These are phyloP conservation scores for Drosophila nasuta DNA, from an alignment of 1,140 invertebrate species.

Conservation along the genomic window DNA sequence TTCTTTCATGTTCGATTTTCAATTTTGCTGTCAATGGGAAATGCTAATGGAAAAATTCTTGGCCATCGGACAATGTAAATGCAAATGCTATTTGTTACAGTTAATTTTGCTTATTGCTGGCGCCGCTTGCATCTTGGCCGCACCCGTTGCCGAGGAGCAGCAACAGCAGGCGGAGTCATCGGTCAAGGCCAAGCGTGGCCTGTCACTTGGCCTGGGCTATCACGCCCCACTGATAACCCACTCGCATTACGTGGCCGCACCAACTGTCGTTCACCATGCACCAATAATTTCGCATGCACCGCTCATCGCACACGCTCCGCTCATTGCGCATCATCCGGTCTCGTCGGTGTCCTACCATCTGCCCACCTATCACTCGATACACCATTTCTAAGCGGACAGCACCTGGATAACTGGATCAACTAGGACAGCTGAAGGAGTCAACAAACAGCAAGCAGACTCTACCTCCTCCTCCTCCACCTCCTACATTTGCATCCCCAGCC, in stretches of 20 bases:
- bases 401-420: constrained; percentile 12
- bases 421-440: constrained; percentile 23
- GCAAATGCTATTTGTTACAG: constrained; percentile 31
- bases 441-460: not conserved
- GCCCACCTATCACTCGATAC: constrained; percentile 73
- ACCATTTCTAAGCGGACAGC: constrained; percentile 57
- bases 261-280: constrained; percentile 70
- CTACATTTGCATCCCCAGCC: not conserved
- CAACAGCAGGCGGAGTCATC: constrained; percentile 56
- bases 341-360: constrained; percentile 70
- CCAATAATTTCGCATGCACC: constrained; percentile 75
- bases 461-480: not conserved
- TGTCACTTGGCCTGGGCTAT: constrained; percentile 71
- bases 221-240: constrained; percentile 76
- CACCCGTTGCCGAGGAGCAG: constrained; percentile 66
- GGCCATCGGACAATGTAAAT: not conserved
- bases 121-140: constrained; percentile 62
- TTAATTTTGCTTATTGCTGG: constrained; percentile 67
- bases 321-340: constrained; percentile 64
- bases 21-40: constrained; percentile 17
- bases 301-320: constrained; percentile 67
- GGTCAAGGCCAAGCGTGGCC: constrained; percentile 72
- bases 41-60: constrained; percentile 51
- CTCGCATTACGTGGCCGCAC: constrained; percentile 70
- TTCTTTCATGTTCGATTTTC: constrained; percentile 15